Base-by-base conservation (phyloP, 2,113 vertebrate species). In the Rhadina sibilatrix region DNA sequence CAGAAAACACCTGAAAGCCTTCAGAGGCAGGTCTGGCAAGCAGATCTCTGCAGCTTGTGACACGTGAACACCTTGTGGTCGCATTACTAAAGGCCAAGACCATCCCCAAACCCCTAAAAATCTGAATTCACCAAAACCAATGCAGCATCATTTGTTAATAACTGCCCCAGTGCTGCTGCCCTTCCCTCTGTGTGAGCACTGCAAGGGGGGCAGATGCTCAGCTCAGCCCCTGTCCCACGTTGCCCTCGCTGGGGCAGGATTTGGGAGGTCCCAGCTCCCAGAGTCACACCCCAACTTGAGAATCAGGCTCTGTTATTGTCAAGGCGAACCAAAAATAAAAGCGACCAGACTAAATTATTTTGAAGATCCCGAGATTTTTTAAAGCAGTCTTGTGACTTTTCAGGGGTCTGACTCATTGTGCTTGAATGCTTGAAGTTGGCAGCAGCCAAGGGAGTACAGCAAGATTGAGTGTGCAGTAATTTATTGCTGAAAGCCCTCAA, bases 311-410 rank as follows among this genome's bases (percentile, higher is more conserved):
- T 86, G 59, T 78, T 93, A 86, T 60, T 94, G 52, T 57, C 70
- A 60, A 70, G 12, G 52, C 44, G 89, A 90, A 94, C 64, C 64
- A 83, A 86, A 96, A 95, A 65, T 61, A 86, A 95, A 93, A 96
- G n/a, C 90, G 38, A 13, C 72, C 81, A 95, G 81, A 89, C 86
- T 94, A 89, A 91, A 95, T 94, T 96, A 94, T 95, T 96, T 93
- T 95, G 95, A 93, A 96, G 94, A 95, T 75, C 71, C 84, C 35
- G 22, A 78, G 83, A 68, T 71, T 94, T 96, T 96, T 96, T 93
- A 93, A 90, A 93, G 83, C 60, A 57, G 88, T 60, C 94, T 92
- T 95, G 71, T 93, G 89, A 96, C 88, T 96, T 95, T 84, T 83
- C 78, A 94, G 85, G 79, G 57, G 72, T 76, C 91, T 95, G 95